These are phyloP conservation scores for Sebastes hubbsi DNA, from an alignment of 2,797 vertebrate species.

Conservation along the genomic window DNA sequence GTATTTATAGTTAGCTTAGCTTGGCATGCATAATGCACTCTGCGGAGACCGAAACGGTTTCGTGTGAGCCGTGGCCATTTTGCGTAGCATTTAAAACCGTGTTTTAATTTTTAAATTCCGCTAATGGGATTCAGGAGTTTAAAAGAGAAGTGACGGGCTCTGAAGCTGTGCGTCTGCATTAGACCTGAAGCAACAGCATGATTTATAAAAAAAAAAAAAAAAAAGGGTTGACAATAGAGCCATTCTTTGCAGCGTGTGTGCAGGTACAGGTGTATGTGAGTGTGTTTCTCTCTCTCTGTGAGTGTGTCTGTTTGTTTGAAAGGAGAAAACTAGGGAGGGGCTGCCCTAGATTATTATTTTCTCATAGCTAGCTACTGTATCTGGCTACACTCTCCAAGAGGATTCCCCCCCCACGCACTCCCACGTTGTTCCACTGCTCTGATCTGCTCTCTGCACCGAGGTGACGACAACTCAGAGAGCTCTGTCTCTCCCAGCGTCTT, in stretches of 20 bases:
- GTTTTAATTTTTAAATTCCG: conserved; percentile 67
- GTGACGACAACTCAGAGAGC: conserved; percentile 35
- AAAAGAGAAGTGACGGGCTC: conserved; percentile 38
- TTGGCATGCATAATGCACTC: conserved; percentile 50
- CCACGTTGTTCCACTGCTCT: conserved; percentile 27
- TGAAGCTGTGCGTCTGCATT: conserved; percentile 47
- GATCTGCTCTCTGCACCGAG: conserved; percentile 52
- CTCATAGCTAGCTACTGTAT: conserved; percentile 71
- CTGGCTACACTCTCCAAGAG: conserved; percentile 69
- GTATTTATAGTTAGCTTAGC: conserved; percentile 43
- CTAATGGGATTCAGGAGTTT: conserved; percentile 58
- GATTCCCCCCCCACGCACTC: conserved; percentile 67
- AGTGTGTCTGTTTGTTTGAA: conserved; percentile 33
- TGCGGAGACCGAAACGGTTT: conserved; percentile 30
- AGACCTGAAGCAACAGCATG: conserved; percentile 52
- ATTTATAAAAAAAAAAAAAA: background rate
- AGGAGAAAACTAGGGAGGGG: conserved; percentile 61
- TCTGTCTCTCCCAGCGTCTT: background rate
- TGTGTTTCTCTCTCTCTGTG: conserved; percentile 25
- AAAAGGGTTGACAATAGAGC: conserved; percentile 56
- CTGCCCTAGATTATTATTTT: conserved; percentile 85
- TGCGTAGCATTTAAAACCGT: conserved; percentile 25
- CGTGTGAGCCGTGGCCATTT: conserved; percentile 35
- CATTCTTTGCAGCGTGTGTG: conserved; percentile 44
- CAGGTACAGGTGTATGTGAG: conserved; percentile 42